Evolutionary conservation across 1,140 invertebrate species (phyloP), one percentile per base, ranked within the genome.

Genomic region (Magallana angulata): DNA sequence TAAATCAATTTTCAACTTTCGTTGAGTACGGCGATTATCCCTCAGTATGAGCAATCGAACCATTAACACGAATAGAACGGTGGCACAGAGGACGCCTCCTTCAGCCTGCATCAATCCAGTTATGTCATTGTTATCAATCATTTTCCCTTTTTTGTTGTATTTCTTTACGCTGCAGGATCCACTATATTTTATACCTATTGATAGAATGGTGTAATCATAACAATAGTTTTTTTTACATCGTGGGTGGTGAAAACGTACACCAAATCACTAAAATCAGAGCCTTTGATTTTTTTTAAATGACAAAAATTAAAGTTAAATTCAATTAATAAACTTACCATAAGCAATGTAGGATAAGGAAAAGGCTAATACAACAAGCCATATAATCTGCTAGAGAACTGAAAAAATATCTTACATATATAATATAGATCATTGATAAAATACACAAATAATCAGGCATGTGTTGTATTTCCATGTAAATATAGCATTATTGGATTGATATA

Each of bases 131-230:
- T 48, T 24, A 1, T 81, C 76, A 14, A 3, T 18, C 16, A 57
- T 36, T 81, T 81, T 81, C 5, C 76, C 76, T 7, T 81, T 81
- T 18, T 16, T 9, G 56, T 81, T 9, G 24, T 30, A 36, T n/a
- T 36, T 36, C 56, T 81, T 18, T 36, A 18, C 8, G 16, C 7
- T 36, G 48, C 76, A 81, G 12, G 8, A 16, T 56, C 76, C 76
- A 81, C 7, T 9, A 16, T 30, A 81, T 81, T 81, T 81, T 36
- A 48, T 14, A 81, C 76, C 76, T 81, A 36, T 81, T 56, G 8
- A 56, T 36, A 56, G 12, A 81, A 36, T 7, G 16, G 48, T 81
- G 7, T 12, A 30, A 16, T n/a, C 36, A 48, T 57, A 36, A 16
- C 16, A 56, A 5, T 36, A n/a, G 3, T 24, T 4, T 2, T 14